These are phyloP conservation scores for Idaea dimidiata DNA, from an alignment of 2,888 invertebrate genomes.

Conservation along the genomic window DNA sequence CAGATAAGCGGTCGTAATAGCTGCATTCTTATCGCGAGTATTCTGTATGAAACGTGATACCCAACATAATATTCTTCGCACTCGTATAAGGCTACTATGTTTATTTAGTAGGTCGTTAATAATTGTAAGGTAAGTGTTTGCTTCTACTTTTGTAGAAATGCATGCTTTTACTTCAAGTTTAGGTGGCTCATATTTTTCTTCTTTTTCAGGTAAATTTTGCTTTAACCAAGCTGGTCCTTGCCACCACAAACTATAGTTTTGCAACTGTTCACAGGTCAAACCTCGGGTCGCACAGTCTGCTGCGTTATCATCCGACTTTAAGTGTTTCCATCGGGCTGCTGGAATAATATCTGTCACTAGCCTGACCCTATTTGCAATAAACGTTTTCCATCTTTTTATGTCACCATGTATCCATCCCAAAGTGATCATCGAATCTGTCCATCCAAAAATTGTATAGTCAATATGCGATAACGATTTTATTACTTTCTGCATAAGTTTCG, in stretches of 20 bases:
- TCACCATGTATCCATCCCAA: constrained; percentile 17
- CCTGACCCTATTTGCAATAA: constrained; percentile 17
- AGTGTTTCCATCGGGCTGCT: constrained; percentile 14
- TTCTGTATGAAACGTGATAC: constrained; percentile 10
- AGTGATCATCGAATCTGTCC: constrained; percentile 11
- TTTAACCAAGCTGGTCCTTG: constrained; percentile 16
- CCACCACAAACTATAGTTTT: constrained; percentile 24
- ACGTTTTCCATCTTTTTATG: constrained; percentile 14
- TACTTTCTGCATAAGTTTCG: constrained; percentile 11
- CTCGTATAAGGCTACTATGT: constrained; percentile 13
- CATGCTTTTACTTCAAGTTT: neutral
- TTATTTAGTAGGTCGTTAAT: constrained; percentile 10
- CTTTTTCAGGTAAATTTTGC: neutral
- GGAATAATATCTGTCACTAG: constrained; percentile 15
- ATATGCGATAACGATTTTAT: neutral
- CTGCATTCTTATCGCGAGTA: constrained; percentile 8
- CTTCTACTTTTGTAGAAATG: constrained; percentile 1
- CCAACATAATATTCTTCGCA: constrained; percentile 11
- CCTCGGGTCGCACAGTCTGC: constrained; percentile 25
- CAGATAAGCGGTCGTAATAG: constrained; percentile 7
- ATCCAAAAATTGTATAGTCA: constrained; percentile 2
- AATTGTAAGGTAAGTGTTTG: constrained; percentile 9
- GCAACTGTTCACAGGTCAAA: constrained; percentile 10
- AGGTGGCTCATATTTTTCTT: neutral
- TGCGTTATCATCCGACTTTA: constrained; percentile 13